Base-by-base conservation (phyloP, 2,113 vertebrate genomes). In the Thamnophis sirtalis region DNA sequence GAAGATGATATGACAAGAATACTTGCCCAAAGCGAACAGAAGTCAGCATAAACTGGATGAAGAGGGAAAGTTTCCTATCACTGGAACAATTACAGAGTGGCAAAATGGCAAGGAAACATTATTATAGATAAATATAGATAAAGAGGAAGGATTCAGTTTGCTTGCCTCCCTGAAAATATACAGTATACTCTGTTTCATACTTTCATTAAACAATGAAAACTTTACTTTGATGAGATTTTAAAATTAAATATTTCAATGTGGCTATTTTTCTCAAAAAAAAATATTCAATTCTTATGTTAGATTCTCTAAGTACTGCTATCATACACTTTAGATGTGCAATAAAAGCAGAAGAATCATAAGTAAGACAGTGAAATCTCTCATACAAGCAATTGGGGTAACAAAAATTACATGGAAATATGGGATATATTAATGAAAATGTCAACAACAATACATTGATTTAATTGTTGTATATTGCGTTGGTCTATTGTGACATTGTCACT, bases 1-100 rank as follows among this genome's bases (percentile, higher is more conserved):
- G 51, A 73, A 87, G 43, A 89, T 4, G 38, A 4, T 33, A 86
- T 91, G 84, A 94, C 1, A 94, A 89, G 87, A 88, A 21, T 0
- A 93, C 7, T 50, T 93, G 22, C 38, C 50, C 86, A 43, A 94
- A 95, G 5, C 19, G 53, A 48, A 56, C 0, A 19, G 43, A 94
- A 91, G 51, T 86, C 55, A n/a, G 48, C 54, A n/a, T 28, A 19
- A 0, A 0, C 50, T 26, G 86, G 3, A 88, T 89, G 86, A 43
- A 91, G 80, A 21, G 92, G 55, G 89, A 91, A 28, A 26, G 1
- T 0, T 51, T 90, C 22, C 0, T 95, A 91, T 92, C 56, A 54
- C 24, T 84, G 92, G 89, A 93, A 5, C 1, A 89, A 92, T 84
- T 90, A 90, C n/a, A 19, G 17, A 92, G 19, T 43, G 73, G n/a